Conservation (phyloP, 2,113 vertebrate species). For the Eptesicus fuscus region DNA sequence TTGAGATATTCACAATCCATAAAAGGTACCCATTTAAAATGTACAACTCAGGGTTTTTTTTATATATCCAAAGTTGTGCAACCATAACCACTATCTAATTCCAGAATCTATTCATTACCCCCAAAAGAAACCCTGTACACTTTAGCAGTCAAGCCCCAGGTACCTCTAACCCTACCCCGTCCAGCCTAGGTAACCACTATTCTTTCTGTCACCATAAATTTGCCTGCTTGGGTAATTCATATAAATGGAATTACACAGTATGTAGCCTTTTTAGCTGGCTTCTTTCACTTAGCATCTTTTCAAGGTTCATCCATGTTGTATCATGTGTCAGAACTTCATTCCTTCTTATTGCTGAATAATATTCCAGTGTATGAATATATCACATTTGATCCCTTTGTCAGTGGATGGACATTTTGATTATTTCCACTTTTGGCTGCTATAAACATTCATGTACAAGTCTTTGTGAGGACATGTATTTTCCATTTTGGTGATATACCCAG, state of each 20-base stretch:
- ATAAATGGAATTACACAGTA: neutral
- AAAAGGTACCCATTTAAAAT: neutral
- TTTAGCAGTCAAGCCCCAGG: neutral
- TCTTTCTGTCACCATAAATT: neutral
- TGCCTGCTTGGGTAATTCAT: neutral
- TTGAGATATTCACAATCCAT: neutral
- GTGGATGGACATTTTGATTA: neutral
- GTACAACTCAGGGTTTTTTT: neutral
- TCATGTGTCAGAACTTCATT: neutral
- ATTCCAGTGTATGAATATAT: neutral
- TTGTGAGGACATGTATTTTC: neutral
- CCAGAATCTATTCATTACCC: neutral
- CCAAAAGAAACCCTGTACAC: neutral
- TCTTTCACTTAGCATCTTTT: conserved; percentile 18
- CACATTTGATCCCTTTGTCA: neutral
- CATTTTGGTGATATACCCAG: neutral
- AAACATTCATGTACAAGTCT: neutral
- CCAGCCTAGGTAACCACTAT: neutral
- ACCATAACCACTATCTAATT: neutral
- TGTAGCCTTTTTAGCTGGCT: neutral
- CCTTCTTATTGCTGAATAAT: neutral
- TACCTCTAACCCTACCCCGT: too few species aligned
- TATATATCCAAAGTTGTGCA: neutral
- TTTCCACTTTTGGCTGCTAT: neutral
- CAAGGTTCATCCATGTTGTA: neutral